Base-by-base conservation (phyloP, 2,888 invertebrate species). In the Drosophila picticornis region DNA sequence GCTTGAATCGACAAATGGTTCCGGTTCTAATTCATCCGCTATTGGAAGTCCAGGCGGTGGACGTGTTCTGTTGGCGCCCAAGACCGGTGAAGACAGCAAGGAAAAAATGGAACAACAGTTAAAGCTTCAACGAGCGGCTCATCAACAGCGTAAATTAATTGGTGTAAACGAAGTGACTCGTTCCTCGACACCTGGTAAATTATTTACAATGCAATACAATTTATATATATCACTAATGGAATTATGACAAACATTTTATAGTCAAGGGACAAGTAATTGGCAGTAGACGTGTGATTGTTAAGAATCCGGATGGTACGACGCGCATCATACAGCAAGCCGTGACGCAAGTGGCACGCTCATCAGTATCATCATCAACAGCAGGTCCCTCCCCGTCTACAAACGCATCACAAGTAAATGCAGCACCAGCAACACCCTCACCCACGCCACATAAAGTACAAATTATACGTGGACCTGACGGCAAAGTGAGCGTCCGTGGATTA, bases 21-120 rank as follows among this genome's bases (percentile, higher is more conserved):
- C 75, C 5, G 75, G 76, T 13, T 63, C 74, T 5, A 74, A 77
- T 83, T 81, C 78, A 32, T 69, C 83, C 88, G 93, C 52, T 36
- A 77, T 77, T 22, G 82, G 90, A 93, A 69, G 80, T 34, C 66
- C 89, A 1, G 75, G 58, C 4, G 73, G 88, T 38, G 83, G 79
- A 19, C 84, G 84, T 43, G 75, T 81, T 29, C 65, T 88, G 22
- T 95, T 95, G 86, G 94, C 95, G 0, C 95, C 81, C 0, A 92
- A 91, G 38, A 67, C 72, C 5, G 83, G 68, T 52, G 91, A 92
- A 95, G 97, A 97, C 90, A 95, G 96, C 74, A 97, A 97, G 92
- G 98, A 98, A 84, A 97, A 97, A 93, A 96, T 98, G 96, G 98
- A 98, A 90, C 97, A 97, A 79, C 97, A 98, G 91, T 93, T 98